Evolutionary conservation across 1,140 invertebrate genomes (phyloP).

Genomic region (Caenorhabditis tropicalis): DNA sequence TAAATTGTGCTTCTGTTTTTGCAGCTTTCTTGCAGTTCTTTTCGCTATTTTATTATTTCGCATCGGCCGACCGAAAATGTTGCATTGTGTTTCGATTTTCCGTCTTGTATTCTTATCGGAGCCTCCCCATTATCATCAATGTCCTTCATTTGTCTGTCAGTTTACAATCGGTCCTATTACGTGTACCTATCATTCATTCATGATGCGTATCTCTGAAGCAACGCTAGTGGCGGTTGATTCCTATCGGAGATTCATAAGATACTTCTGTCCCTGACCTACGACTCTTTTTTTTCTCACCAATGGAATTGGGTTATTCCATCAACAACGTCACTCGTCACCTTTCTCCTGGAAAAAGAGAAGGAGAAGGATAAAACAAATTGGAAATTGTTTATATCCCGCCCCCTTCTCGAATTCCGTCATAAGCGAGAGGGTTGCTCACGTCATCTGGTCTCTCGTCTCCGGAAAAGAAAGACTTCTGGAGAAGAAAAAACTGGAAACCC

Average conservation of each 20-base stretch:
- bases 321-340: background rate
- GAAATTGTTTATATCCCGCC: background rate
- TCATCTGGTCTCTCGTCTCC: background rate
- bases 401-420: background rate
- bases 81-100: background rate
- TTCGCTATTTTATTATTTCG: background rate
- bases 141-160: background rate
- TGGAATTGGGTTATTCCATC: background rate
- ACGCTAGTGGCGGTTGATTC: background rate
- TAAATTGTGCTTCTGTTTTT: no score
- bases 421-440: background rate
- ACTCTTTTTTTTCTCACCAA: background rate
- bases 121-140: background rate
- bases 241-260: no score
- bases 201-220: conserved; percentile 6
- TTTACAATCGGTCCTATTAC: background rate
- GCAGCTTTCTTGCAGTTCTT: background rate
- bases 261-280: background rate
- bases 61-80: background rate
- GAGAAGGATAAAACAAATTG: background rate
- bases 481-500: background rate
- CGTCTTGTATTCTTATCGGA: background rate
- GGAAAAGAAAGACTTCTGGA: background rate
- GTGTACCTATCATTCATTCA: conserved; percentile 16
- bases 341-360: background rate